These are phyloP conservation scores for Neostethus bicornis DNA, from an alignment of 2,797 vertebrate species.

Conservation along the genomic window DNA sequence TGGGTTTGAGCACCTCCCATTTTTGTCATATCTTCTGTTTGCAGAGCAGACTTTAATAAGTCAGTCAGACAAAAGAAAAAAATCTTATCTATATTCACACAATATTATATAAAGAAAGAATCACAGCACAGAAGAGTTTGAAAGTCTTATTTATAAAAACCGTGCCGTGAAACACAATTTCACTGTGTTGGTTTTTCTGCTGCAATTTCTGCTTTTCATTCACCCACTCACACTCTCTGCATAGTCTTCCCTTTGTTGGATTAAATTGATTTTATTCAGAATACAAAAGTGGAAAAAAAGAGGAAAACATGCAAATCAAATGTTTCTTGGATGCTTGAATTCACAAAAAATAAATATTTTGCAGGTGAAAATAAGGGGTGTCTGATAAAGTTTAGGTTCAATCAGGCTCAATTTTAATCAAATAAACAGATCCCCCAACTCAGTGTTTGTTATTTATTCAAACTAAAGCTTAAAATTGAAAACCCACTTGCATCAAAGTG, in stretches of 20 bases:
- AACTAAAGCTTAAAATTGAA: slow-evolving; percentile 17
- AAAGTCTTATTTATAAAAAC: not conserved
- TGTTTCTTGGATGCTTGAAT: slow-evolving; percentile 2
- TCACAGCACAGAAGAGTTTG: not conserved
- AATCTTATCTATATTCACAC: too few relatives aligned
- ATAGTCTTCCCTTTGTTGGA: slow-evolving; percentile 16
- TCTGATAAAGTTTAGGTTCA: not conserved
- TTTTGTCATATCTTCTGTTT: too few relatives aligned
- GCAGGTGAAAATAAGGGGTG: too few relatives aligned
- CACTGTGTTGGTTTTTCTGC: not conserved
- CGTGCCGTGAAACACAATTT: slow-evolving; percentile 5
- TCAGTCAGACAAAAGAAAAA: too few relatives aligned
- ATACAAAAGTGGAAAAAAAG: too few relatives aligned
- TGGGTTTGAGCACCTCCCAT: too few relatives aligned
- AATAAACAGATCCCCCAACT: not conserved
- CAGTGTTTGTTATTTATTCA: slow-evolving; percentile 1
- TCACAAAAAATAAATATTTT: slow-evolving; percentile 4
- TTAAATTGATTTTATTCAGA: not conserved
- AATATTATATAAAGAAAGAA: not conserved
- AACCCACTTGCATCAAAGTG: slow-evolving; percentile 13
- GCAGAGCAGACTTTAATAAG: too few relatives aligned
- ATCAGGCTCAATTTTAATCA: slow-evolving; percentile 11
- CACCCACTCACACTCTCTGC: slow-evolving; percentile 33
- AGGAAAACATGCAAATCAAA: not conserved
- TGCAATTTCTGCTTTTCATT: slow-evolving; percentile 7